These are phyloP conservation scores for Thyatira batis DNA, from an alignment of 2,888 invertebrate species.

Conservation along the genomic window DNA sequence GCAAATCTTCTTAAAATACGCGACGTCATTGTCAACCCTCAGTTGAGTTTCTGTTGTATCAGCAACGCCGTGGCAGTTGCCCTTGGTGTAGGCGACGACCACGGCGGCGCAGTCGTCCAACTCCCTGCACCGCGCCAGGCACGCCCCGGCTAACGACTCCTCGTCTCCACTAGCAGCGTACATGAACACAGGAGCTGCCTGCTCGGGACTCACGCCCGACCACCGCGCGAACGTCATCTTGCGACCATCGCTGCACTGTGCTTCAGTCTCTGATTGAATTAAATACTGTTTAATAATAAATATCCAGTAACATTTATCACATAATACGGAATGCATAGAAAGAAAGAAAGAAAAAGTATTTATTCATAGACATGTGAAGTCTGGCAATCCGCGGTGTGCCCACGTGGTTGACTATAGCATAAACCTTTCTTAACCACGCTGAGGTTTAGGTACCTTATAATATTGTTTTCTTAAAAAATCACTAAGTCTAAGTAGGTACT, in stretches of 20 bases:
- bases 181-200: constrained; percentile 67
- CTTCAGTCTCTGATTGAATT: constrained; percentile 35
- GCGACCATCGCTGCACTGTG: constrained; percentile 54
- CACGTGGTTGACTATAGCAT: too few species aligned
- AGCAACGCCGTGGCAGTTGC: constrained; percentile 74
- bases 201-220: constrained; percentile 66
- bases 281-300: not conserved
- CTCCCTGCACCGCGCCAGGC: constrained; percentile 71
- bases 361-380: too few species aligned
- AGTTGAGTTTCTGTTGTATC: constrained; percentile 42
- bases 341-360: too few species aligned
- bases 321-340: not conserved
- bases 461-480: too few species aligned
- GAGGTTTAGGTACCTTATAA: too few species aligned
- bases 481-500: too few species aligned
- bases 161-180: constrained; percentile 73
- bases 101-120: constrained; percentile 74
- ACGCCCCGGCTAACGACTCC: constrained; percentile 67
- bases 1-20: constrained; percentile 86
- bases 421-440: too few species aligned
- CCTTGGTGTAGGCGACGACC: constrained; percentile 70
- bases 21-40: constrained; percentile 79
- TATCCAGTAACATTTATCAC: too few species aligned
- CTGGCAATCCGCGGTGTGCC: too few species aligned
- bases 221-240: constrained; percentile 62